A percentile compares a stretch with the other conserved stretches of the same genome.
Evolutionary conservation across 2,113 vertebrate genomes (phyloP).

Genomic region (Archilochus colubris): DNA sequence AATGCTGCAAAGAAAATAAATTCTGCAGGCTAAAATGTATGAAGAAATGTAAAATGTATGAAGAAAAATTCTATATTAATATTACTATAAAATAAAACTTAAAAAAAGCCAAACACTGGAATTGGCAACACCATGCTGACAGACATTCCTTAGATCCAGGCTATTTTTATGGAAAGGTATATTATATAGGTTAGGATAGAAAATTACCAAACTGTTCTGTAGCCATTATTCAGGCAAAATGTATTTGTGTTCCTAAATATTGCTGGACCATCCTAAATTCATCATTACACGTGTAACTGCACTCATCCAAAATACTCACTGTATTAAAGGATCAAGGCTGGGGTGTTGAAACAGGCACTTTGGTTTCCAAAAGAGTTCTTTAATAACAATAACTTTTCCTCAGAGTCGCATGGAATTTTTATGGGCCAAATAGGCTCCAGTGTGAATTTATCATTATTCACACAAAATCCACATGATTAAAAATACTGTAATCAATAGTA

Average conservation of each 20-base stretch:
- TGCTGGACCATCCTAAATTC: not conserved
- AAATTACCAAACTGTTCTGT: not conserved
- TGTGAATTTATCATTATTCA: not conserved
- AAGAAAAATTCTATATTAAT: not conserved
- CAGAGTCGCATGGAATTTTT: not conserved
- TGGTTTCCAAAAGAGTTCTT: not conserved
- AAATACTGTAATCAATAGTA: not conserved
- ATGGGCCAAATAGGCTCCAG: not conserved
- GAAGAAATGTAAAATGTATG: not conserved
- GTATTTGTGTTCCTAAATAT: not conserved
- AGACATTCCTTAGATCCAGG: not conserved
- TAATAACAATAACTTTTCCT: not conserved
- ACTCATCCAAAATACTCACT: not conserved
- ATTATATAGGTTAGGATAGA: not conserved
- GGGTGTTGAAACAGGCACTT: not conserved
- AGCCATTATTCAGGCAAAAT: not conserved
- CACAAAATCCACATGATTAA: not conserved
- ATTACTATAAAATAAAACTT: not conserved
- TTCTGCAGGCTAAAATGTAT: not conserved
- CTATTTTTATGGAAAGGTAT: not conserved
- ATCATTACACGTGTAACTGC: accelerated
- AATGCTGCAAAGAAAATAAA: not conserved
- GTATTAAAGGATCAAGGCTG: not conserved
- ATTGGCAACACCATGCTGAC: not conserved
- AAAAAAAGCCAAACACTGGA: not conserved